Evolutionary conservation across 2,797 vertebrate species (phyloP), one percentile per base, ranked within the genome.

Genomic region (Protonibea diacanthus): DNA sequence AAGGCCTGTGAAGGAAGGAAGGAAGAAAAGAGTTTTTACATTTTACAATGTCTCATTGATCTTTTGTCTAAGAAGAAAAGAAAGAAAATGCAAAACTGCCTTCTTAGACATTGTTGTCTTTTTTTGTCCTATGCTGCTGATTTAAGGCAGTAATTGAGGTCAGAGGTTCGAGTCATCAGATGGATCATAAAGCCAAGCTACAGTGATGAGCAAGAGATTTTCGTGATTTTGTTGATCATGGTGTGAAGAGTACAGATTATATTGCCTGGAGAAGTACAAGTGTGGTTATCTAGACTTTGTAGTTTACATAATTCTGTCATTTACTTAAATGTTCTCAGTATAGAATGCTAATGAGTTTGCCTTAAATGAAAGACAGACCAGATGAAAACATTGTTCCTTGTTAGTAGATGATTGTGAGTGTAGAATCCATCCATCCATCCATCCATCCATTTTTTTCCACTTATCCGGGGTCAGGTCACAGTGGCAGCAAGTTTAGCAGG

Each of bases 191-290:
- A 81, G 20, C 23, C 13, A 14, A 52, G 29, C 4, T 23, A 51
- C 73, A 69, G 15, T 70, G 64, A 74, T 56, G 65, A 82, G 72
- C 33, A 38, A 59, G 49, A 12, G 33, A 58, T 67, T 77, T 71
- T 66, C 27, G n/a, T 27, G 11, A 79, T 29, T 60, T 15, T 71
- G 13, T 52, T 59, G 51, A 62, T 64, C 5, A 21, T 13, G 21
- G 11, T 18, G 17, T 58, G 71, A 67, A 55, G 4, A 58, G 21
- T 18, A 13, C 12, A 1, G n/a, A 55, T 69, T 44, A 14, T 23
- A 40, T 12, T 53, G 53, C 15, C 21, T 21, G 12, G 38, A 63
- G 45, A 55, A 29, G 42, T 42, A 42, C 10, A 45, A 57, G 13
- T 38, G 42, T 6, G 29, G 1, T 47, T 57, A 27, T 45, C n/a